phyloP scores from a whole-genome alignment of 1,140 invertebrate genomes.

The Cotesia vestalis region DNA sequence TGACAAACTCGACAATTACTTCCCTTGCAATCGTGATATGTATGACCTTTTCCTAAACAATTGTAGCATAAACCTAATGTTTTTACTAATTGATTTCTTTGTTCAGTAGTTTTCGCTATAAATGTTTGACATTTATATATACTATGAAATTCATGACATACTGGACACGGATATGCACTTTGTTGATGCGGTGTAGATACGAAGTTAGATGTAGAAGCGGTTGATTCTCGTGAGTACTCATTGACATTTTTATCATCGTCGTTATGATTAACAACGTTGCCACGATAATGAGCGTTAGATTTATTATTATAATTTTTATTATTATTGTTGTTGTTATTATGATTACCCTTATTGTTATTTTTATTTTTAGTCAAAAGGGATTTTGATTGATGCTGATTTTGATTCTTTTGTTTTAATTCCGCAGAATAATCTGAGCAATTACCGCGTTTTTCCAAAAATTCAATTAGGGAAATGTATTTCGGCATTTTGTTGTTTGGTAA shows the following conservation, averaged over 20 bases:
- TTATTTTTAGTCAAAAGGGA: too few species aligned
- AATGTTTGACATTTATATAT: constrained; percentile 32
- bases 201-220: not conserved
- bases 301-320: too few species aligned
- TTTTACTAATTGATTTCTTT: constrained; percentile 29
- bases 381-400: too few species aligned
- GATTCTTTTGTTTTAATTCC: not conserved
- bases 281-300: too few species aligned
- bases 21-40: constrained; percentile 28
- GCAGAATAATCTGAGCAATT: not conserved
- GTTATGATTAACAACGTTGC: not conserved
- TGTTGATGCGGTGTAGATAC: not conserved
- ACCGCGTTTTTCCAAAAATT: constrained; percentile 28
- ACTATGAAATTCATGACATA: constrained; percentile 30
- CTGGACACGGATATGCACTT: not conserved
- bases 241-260: too few species aligned
- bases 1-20: constrained; percentile 27
- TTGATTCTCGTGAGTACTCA: too few species aligned
- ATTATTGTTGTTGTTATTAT: too few species aligned
- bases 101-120: constrained; percentile 10
- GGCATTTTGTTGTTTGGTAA: constrained; percentile 13
- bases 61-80: constrained; percentile 38
- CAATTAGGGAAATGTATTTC: constrained; percentile 5
- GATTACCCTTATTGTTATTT: too few species aligned
- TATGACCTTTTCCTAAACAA: constrained; percentile 38